Conservation (phyloP, 2,113 vertebrate species). For the Chaetura pelagica region DNA sequence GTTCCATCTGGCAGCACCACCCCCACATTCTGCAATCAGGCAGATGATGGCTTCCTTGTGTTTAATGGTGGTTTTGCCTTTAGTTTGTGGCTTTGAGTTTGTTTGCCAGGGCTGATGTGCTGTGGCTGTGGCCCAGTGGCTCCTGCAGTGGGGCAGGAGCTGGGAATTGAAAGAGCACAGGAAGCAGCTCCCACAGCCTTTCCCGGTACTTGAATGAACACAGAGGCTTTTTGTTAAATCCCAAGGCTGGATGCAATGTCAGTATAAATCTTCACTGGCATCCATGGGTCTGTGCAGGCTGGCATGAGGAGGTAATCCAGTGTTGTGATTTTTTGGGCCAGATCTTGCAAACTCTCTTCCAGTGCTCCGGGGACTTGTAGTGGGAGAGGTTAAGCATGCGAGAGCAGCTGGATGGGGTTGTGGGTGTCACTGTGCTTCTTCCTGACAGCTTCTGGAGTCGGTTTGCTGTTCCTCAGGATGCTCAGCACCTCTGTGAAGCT, state of each 20-base stretch:
- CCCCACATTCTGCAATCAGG: neutral
- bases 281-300: neutral
- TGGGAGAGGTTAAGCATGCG: rapidly evolving
- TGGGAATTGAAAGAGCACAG: rapidly evolving
- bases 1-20: neutral
- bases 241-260: neutral
- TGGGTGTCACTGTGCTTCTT: neutral
- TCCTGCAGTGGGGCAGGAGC: rapidly evolving
- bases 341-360: neutral
- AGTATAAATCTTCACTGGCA: neutral
- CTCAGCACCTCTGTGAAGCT: neutral
- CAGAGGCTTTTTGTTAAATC: neutral
- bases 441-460: neutral
- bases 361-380: rapidly evolving
- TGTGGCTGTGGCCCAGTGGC: neutral
- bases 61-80: neutral
- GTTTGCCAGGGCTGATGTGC: neutral
- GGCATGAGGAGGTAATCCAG: rapidly evolving
- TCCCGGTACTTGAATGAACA: neutral
- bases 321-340: neutral
- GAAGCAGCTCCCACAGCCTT: neutral
- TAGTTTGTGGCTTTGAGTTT: neutral
- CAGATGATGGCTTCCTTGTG: neutral
- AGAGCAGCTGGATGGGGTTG: rapidly evolving
- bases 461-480: neutral